Evolutionary conservation across 2,797 vertebrate species (phyloP).

Genomic region (Pantherophis vulpinus): DNA sequence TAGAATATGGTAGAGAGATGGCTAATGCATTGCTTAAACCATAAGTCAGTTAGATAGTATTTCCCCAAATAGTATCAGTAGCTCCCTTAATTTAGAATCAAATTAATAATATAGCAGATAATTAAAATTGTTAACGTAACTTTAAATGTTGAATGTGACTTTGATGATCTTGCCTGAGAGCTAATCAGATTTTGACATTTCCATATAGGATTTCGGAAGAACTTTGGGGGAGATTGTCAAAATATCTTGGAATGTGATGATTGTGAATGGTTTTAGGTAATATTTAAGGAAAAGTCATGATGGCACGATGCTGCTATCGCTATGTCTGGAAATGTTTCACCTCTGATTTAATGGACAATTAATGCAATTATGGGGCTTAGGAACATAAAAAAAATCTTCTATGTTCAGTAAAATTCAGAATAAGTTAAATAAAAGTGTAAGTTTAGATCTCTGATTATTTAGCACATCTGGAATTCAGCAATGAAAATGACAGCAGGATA

Average conservation of each 20-base stretch:
- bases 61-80: not conserved
- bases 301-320: not conserved
- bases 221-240: not conserved
- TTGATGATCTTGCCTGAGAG: not conserved
- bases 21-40: not conserved
- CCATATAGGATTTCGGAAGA: not conserved
- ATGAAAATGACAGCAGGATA: not conserved
- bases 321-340: not conserved
- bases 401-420: not conserved
- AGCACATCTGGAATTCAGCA: not conserved
- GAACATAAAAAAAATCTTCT: not conserved
- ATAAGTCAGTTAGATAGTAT: not conserved
- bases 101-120: not conserved
- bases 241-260: not conserved
- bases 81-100: not conserved
- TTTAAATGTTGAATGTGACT: not conserved
- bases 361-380: not conserved
- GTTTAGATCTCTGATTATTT: not conserved
- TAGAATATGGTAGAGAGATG: too few species aligned
- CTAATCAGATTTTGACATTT: not conserved
- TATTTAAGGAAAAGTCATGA: not conserved
- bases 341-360: not conserved
- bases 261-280: not conserved
- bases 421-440: not conserved
- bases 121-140: not conserved